phyloP scores from a whole-genome alignment of 2,888 invertebrate genomes.

The Cataglyphis livida region DNA sequence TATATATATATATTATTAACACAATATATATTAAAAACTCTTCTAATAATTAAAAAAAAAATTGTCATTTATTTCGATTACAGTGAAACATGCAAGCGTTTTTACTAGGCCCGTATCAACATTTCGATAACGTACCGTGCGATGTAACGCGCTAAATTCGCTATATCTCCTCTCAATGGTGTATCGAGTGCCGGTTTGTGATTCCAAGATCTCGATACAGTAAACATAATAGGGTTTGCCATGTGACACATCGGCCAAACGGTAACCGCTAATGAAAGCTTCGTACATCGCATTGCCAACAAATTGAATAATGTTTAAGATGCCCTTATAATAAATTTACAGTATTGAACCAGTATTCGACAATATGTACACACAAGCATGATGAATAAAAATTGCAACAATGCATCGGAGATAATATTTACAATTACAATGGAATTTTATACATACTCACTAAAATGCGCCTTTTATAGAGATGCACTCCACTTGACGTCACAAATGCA shows the following conservation, averaged over 20 bases:
- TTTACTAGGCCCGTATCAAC: not conserved
- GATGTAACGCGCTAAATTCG: constrained; percentile 87
- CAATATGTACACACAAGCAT: not conserved
- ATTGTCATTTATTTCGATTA: not conserved
- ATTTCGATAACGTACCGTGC: constrained; percentile 84
- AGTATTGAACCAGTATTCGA: not conserved
- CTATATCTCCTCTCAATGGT: constrained; percentile 87
- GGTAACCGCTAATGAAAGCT: constrained; percentile 85
- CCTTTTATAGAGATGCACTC: not conserved
- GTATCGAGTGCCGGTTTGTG: constrained; percentile 82
- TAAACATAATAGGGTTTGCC: constrained; percentile 86
- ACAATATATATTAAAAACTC: not conserved
- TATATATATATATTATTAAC: not conserved
- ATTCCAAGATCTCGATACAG: constrained; percentile 84
- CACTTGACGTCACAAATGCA: not conserved
- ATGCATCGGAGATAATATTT: not conserved
- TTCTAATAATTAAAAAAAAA: not conserved
- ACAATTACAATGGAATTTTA: not conserved
- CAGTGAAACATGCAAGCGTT: not conserved
- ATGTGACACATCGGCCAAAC: constrained; percentile 84
- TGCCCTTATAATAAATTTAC: not conserved
- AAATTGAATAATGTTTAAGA: constrained; percentile 39
- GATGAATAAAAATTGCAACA: not conserved
- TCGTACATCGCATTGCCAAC: constrained; percentile 84
- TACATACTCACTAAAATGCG: not conserved